A percentile compares a stretch with the other conserved stretches of the same genome.
Evolutionary conservation across 2,113 vertebrate species (phyloP).

Genomic region (Takifugu flavidus): DNA sequence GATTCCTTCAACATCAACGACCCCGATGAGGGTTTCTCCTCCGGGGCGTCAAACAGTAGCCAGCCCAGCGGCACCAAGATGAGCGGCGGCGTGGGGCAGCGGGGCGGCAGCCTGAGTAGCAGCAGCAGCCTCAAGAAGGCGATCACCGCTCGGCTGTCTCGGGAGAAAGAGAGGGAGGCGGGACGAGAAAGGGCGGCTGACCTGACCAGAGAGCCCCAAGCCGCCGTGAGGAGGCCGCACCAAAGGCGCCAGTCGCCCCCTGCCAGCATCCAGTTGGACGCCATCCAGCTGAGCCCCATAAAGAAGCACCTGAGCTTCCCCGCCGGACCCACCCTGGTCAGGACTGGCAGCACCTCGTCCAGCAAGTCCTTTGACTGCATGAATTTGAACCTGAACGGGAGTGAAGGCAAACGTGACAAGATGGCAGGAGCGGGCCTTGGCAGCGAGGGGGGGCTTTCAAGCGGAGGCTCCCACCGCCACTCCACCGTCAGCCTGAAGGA

Average conservation of each 20-base stretch:
- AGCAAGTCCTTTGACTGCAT: conserved; percentile 95
- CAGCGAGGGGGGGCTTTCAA: conserved; percentile 71
- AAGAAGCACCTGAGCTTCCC: conserved; percentile 92
- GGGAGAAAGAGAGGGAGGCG: conserved; percentile 69
- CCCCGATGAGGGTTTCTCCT: conserved; percentile 97
- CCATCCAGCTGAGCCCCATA: conserved; percentile 86
- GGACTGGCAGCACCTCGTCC: conserved; percentile 95
- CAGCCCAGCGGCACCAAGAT: conserved; percentile 85
- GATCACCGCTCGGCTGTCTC: conserved; percentile 79
- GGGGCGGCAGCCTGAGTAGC: conserved; percentile 77
- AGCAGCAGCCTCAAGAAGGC: conserved; percentile 86
- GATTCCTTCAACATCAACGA: conserved; percentile 90
- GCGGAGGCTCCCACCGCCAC: conserved; percentile 81
- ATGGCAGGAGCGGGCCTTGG: conserved; percentile 74
- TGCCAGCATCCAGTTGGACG: conserved; percentile 74
- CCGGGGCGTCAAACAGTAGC: conserved; percentile 94
- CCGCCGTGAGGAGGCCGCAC: conserved; percentile 75
- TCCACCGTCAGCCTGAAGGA: conserved; percentile 95
- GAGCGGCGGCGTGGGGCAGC: conserved; percentile 46
- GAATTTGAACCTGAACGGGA: conserved; percentile 86
- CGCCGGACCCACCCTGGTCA: conserved; percentile 79
- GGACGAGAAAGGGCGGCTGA: conserved; percentile 57
- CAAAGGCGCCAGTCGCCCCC: conserved; percentile 63
- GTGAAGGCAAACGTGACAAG: conserved; percentile 61
- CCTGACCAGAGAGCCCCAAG: conserved; percentile 51